Percentiles rank a stretch among this genome's conserved stretches.
Evolutionary conservation across 2,888 invertebrate species (phyloP).

Genomic region (Melolontha melolontha): DNA sequence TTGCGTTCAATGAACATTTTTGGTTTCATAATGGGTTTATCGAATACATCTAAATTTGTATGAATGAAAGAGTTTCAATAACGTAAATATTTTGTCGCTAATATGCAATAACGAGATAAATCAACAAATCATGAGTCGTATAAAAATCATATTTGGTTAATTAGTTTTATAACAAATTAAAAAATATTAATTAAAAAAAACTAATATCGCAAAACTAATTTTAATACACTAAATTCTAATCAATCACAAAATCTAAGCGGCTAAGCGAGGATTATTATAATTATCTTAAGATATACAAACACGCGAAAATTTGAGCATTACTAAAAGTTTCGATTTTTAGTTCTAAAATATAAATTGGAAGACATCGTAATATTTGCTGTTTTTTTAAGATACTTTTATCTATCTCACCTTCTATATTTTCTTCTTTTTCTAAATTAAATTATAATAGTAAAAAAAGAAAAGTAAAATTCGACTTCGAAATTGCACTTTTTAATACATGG

Average conservation of each 20-base stretch:
- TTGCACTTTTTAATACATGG: constrained; percentile 28
- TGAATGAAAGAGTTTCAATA: background rate
- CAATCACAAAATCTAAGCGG: constrained; percentile 54
- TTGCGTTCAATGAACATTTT: background rate
- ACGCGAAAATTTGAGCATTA: constrained; percentile 41
- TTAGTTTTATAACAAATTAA: constrained; percentile 30
- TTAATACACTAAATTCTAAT: constrained; percentile 43
- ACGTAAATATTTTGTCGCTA: background rate
- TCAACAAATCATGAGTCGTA: constrained; percentile 21
- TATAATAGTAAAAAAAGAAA: constrained; percentile 20
- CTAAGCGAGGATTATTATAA: constrained; percentile 51
- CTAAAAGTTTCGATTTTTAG: constrained; percentile 33
- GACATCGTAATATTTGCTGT: constrained; percentile 58
- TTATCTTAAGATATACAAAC: constrained; percentile 9
- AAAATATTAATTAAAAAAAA: constrained; percentile 30
- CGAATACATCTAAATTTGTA: background rate
- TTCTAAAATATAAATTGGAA: constrained; percentile 48
- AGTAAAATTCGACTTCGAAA: constrained; percentile 31
- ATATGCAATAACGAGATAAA: constrained; percentile 4
- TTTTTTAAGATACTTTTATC: constrained; percentile 4
- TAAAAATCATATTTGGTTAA: constrained; percentile 30
- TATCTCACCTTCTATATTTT: constrained; percentile 5
- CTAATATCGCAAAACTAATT: constrained; percentile 21
- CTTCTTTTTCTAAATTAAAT: constrained; percentile 19
- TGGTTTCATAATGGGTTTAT: background rate